phyloP scores from a whole-genome alignment of 2,888 invertebrate species.

The Tolmerus cingulatus region DNA sequence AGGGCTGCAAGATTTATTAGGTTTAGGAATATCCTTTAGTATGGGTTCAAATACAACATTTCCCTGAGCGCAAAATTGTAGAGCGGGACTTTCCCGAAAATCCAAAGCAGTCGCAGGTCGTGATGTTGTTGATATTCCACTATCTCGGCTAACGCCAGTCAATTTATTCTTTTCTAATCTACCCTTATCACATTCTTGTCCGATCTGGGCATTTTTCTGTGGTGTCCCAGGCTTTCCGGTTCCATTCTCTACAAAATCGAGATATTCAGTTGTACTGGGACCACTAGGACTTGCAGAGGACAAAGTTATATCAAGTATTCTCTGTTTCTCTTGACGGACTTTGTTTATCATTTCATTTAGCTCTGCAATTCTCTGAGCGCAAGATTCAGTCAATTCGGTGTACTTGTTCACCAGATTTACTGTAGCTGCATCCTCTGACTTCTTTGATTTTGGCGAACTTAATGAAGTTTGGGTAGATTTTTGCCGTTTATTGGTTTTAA shows the following conservation, averaged over 20 bases:
- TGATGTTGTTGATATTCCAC: slow-evolving; percentile 60
- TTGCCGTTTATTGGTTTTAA: slow-evolving; percentile 8
- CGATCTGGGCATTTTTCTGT: neutral
- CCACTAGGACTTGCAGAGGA: slow-evolving; percentile 59
- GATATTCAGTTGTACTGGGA: slow-evolving; percentile 61
- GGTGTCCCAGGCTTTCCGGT: slow-evolving; percentile 36
- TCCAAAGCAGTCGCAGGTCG: slow-evolving; percentile 59
- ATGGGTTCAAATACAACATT: slow-evolving; percentile 56
- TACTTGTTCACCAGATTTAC: slow-evolving; percentile 59
- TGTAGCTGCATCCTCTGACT: neutral
- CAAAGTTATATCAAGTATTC: slow-evolving; percentile 63
- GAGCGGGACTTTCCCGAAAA: slow-evolving; percentile 51
- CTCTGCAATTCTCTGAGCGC: slow-evolving; percentile 67
- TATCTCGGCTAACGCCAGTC: slow-evolving; percentile 59
- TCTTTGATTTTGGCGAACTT: neutral
- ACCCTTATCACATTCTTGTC: slow-evolving; percentile 47
- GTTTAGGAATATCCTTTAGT: slow-evolving; percentile 60
- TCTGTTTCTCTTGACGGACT: slow-evolving; percentile 68
- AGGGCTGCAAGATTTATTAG: neutral
- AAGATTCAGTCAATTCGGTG: slow-evolving; percentile 66
- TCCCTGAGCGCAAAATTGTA: neutral
- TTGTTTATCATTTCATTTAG: slow-evolving; percentile 67
- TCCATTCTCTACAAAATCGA: slow-evolving; percentile 56
- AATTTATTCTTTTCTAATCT: slow-evolving; percentile 56
- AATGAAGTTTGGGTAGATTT: neutral